Percentiles rank a stretch among this genome's conserved stretches.
Evolutionary conservation across 2,888 invertebrate genomes (phyloP).

Genomic region (Plutella xylostella): DNA sequence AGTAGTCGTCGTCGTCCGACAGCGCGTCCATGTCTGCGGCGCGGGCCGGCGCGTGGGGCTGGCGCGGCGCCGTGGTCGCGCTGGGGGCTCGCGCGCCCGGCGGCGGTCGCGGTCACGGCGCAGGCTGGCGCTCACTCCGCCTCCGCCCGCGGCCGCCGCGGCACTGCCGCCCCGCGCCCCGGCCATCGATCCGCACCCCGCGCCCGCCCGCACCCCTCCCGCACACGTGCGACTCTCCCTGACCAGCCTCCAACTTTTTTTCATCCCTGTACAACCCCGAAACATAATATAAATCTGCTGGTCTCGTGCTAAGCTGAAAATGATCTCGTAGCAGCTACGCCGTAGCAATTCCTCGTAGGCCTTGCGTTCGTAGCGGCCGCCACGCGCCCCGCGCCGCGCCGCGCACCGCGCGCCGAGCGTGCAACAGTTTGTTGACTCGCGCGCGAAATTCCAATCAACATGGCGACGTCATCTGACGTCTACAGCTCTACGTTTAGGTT

Average conservation of each 20-base stretch:
- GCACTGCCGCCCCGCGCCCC: slow-evolving; percentile 41
- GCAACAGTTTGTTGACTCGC: slow-evolving; percentile 59
- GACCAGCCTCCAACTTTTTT: neutral
- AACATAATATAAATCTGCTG: neutral
- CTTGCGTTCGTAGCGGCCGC: slow-evolving; percentile 3
- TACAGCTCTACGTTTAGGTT: slow-evolving; percentile 24
- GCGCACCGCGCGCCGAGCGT: slow-evolving; percentile 32
- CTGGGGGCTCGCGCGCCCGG: slow-evolving; percentile 31
- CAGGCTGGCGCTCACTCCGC: slow-evolving; percentile 26
- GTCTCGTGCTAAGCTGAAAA: neutral
- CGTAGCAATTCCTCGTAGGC: neutral
- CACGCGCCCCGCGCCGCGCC: slow-evolving; percentile 36
- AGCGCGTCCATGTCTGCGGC: slow-evolving; percentile 58
- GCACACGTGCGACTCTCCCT: slow-evolving; percentile 22
- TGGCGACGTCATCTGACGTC: slow-evolving; percentile 27
- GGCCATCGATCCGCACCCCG: slow-evolving; percentile 38
- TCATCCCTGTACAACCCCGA: neutral
- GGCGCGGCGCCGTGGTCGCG: slow-evolving; percentile 18
- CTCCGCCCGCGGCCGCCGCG: slow-evolving; percentile 60
- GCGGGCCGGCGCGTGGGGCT: slow-evolving; percentile 24
- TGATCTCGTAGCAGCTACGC: neutral
- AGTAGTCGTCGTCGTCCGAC: slow-evolving; percentile 62
- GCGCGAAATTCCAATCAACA: slow-evolving; percentile 52
- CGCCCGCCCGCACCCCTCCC: slow-evolving; percentile 30
- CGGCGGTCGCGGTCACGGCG: slow-evolving; percentile 31